Conservation (phyloP, 2,113 vertebrate genomes). For the Aptenodytes patagonicus region DNA sequence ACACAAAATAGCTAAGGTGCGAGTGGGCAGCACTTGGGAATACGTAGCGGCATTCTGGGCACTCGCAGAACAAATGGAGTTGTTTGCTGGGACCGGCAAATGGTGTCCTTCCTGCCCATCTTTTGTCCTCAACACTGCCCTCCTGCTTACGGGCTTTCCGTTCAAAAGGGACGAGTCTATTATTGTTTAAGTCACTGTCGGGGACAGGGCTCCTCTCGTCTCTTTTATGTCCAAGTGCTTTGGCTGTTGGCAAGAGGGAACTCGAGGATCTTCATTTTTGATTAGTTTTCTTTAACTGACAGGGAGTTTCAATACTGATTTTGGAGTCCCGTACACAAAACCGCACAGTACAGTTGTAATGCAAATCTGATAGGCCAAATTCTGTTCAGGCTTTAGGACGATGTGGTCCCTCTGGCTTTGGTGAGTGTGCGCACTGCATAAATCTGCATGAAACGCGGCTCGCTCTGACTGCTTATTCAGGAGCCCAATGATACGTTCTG, state of each 20-base stretch:
- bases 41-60: rapidly evolving
- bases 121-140: neutral
- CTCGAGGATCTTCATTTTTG: neutral
- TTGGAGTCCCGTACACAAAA: neutral
- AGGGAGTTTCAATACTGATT: neutral
- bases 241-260: neutral
- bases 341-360: neutral
- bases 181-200: neutral
- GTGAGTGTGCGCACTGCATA: neutral
- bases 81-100: neutral
- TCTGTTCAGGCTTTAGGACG: neutral
- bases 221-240: neutral
- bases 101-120: neutral
- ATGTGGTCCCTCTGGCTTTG: neutral
- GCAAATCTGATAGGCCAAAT: neutral
- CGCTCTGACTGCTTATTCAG: neutral
- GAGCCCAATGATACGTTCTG: neutral
- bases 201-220: neutral
- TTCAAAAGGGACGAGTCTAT: neutral
- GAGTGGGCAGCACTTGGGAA: neutral
- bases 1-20: neutral
- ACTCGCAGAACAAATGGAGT: neutral
- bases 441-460: neutral
- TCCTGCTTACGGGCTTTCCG: neutral
- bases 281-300: neutral